Evolutionary conservation across 2,888 invertebrate species (phyloP).

Genomic region (Crocallis elinguaria): DNA sequence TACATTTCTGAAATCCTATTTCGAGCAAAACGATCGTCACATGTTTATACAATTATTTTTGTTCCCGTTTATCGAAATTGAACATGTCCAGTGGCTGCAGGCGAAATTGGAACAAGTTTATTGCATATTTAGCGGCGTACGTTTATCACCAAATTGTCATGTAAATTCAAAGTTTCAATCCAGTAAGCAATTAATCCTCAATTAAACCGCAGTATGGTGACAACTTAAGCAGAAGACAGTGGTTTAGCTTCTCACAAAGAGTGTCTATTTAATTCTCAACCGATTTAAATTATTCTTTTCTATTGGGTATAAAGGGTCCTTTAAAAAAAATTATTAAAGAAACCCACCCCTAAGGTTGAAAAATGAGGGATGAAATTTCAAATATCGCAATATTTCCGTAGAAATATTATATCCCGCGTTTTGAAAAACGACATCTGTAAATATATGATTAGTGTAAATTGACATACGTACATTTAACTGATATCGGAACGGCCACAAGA

Average conservation of each 20-base stretch:
- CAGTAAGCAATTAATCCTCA: constrained; percentile 65
- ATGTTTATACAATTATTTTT: constrained; percentile 21
- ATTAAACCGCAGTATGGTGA: constrained; percentile 57
- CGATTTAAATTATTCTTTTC: no score
- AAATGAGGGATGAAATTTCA: no score
- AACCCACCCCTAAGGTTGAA: no score
- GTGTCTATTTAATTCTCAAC: no score
- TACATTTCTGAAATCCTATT: background rate
- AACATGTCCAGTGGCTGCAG: constrained; percentile 26
- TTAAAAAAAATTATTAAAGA: no score
- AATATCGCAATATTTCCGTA: no score
- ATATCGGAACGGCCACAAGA: no score
- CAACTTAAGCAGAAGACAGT: constrained; percentile 10
- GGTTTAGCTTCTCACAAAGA: background rate
- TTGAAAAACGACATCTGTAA: no score
- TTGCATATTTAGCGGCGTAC: constrained; percentile 36
- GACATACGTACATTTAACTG: no score
- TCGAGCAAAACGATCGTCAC: constrained; percentile 1
- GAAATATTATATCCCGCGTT: no score
- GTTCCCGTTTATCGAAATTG: constrained; percentile 29
- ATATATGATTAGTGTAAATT: no score
- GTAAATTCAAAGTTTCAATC: constrained; percentile 64
- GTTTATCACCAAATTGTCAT: constrained; percentile 61
- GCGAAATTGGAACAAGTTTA: constrained; percentile 26
- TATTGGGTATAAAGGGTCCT: no score